These are phyloP conservation scores for Hypsibius dujardini DNA, from an alignment of 1,140 invertebrate species.

Conservation along the genomic window DNA sequence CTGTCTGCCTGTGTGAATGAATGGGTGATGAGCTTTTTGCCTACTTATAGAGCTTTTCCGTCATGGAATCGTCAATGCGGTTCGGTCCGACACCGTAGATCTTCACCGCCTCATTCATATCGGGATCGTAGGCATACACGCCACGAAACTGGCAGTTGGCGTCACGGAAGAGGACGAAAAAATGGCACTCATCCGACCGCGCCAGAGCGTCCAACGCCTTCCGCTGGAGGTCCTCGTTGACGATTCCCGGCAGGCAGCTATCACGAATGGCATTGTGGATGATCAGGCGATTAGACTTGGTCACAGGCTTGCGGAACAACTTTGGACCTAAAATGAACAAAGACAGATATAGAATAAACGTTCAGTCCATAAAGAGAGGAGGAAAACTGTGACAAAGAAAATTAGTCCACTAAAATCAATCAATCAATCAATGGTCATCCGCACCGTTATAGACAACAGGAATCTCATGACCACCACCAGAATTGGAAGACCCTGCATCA, in stretches of 20 bases:
- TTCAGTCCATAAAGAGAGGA: no score
- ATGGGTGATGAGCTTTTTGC: conserved; percentile 32
- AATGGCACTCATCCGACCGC: conserved; percentile 57
- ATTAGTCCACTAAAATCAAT: no score
- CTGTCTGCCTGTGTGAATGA: neutral
- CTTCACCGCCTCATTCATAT: conserved; percentile 72
- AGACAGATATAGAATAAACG: neutral
- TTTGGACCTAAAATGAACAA: conserved; percentile 53
- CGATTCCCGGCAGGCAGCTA: conserved; percentile 88
- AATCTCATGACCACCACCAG: no score
- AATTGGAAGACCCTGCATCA: conserved; percentile 15
- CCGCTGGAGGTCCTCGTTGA: conserved; percentile 79
- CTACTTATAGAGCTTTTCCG: conserved; percentile 99
- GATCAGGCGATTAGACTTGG: conserved; percentile 86
- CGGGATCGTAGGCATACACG: conserved; percentile 85
- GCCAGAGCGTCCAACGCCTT: conserved; percentile 56
- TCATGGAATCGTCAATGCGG: conserved; percentile 85
- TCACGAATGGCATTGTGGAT: conserved; percentile 95
- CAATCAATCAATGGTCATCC: no score
- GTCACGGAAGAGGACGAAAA: conserved; percentile 91
- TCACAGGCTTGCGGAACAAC: conserved; percentile 84
- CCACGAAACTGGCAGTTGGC: conserved; percentile 91
- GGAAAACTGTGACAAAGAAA: no score
- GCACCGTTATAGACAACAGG: no score
- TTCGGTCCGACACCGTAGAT: conserved; percentile 88